Base-by-base conservation (phyloP, 2,888 invertebrate genomes). In the Prosapia bicincta region DNA sequence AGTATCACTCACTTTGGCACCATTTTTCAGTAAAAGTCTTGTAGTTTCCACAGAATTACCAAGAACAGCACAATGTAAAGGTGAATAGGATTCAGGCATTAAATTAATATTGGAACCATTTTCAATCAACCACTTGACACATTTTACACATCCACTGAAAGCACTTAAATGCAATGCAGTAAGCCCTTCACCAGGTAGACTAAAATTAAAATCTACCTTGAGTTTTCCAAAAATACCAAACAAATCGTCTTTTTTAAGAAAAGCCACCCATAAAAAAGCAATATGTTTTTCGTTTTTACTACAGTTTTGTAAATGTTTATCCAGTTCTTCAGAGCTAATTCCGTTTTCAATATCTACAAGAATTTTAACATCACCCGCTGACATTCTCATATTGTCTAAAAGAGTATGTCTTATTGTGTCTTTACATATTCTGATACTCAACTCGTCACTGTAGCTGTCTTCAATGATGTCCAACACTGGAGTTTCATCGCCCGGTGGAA, bases 31-130 rank as follows among this genome's bases (percentile, higher is more conserved):
- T 77, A 97, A 88, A 82, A 94, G 89, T 84, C 90, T 91, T 74
- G 93, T 92, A 15, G 94, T 94, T 82, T 93, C 91, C 72, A 91
- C 89, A 78, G 95, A 92, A 83, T 96, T 94, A 15, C 96, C 94
- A 85, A 95, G 95, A 32, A 96, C 95, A 15, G 96, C 94, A 83
- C 94, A 95, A 84, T 97, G 96, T 76, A 97, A 88, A 0, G 96
- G 95, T 68, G 93, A 92, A 83, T 93, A 93, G 81, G 90, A 90
- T 83, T 92, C 90, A 77, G 89, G 89, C 82, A 90, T 88, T 71
- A 89, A 88, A 85, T 92, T 91, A 9, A 93, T 89, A 81, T 91
- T 91, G 79, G 89, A 88, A 1, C 91, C 92, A 81, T 90, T 88
- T 28, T 89, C 85, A 69, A 94, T 88, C 71, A 95, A 87, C 82